These are phyloP conservation scores for Balanococcus diminutus DNA, from an alignment of 2,888 invertebrate genomes.

Conservation along the genomic window DNA sequence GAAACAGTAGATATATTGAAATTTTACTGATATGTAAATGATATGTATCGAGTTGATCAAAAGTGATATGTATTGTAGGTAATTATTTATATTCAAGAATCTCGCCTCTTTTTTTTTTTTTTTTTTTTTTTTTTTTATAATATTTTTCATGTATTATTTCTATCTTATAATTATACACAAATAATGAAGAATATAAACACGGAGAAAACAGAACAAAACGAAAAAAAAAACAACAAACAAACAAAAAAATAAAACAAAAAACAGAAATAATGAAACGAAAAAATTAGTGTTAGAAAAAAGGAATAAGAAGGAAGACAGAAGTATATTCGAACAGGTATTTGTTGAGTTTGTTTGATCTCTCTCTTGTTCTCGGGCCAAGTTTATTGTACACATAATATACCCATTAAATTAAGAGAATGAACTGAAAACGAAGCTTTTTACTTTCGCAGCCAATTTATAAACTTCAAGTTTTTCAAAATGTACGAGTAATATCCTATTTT, in stretches of 20 bases:
- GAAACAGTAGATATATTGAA: constrained; percentile 6
- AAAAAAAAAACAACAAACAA: background rate
- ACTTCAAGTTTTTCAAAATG: too few species aligned
- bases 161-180: background rate
- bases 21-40: constrained; percentile 35
- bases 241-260: background rate
- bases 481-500: too few species aligned
- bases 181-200: background rate
- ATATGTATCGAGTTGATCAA: constrained; percentile 27
- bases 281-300: background rate
- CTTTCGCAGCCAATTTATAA: too few species aligned
- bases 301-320: constrained; percentile 15
- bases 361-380: background rate
- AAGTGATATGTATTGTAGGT: constrained; percentile 26
- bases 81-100: background rate
- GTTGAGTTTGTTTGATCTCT: background rate
- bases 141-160: background rate
- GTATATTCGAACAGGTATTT: background rate
- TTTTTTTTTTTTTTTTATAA: background rate
- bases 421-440: background rate
- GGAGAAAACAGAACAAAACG: background rate
- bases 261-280: background rate
- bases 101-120: background rate
- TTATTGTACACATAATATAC: background rate
- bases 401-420: background rate